phyloP scores from a whole-genome alignment of 1,140 invertebrate genomes.

The Brachionus koreanus region DNA sequence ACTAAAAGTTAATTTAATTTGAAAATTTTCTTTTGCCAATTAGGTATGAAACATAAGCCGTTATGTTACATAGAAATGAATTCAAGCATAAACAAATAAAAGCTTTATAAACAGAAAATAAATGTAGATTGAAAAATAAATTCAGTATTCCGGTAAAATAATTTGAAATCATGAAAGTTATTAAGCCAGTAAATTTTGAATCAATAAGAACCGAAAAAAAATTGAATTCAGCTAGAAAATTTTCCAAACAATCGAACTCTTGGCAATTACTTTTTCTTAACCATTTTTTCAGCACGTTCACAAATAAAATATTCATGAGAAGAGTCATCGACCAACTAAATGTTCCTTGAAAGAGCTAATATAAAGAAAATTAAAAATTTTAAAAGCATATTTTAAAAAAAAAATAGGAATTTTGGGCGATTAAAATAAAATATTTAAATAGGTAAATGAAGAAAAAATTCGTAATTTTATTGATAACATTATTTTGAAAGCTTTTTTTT shows the following conservation, averaged over 20 bases:
- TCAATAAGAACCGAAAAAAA: neutral
- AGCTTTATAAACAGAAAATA: neutral
- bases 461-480: too few relatives aligned
- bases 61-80: neutral
- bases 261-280: neutral
- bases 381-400: neutral
- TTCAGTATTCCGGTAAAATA: constrained; percentile 66
- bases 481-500: too few relatives aligned
- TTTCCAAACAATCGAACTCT: neutral
- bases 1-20: too few relatives aligned
- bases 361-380: neutral
- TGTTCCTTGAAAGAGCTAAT: neutral
- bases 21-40: neutral
- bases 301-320: constrained; percentile 49
- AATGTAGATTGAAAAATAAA: neutral
- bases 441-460: too few relatives aligned
- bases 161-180: constrained; percentile 76
- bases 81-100: neutral
- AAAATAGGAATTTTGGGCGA: too few relatives aligned
- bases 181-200: constrained; percentile 65
- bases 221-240: neutral
- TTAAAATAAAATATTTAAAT: too few relatives aligned
- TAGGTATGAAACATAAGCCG: neutral
- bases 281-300: neutral
- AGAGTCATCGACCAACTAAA: constrained; percentile 44